These are phyloP conservation scores for Cataglyphis albicans DNA, from an alignment of 2,888 invertebrate species.

Conservation along the genomic window DNA sequence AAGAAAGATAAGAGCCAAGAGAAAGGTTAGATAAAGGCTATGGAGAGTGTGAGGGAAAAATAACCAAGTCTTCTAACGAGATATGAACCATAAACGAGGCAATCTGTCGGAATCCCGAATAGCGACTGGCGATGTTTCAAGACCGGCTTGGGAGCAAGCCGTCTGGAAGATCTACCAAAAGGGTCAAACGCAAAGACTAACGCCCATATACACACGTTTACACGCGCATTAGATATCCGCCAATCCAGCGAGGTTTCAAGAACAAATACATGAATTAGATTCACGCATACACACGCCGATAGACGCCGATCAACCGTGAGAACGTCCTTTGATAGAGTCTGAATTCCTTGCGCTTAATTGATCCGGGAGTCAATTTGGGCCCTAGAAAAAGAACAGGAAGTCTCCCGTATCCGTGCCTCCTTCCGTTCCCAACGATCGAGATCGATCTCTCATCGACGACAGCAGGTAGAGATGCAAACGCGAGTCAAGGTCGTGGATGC, in stretches of 20 bases:
- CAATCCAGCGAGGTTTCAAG: not conserved
- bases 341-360: constrained; percentile 71
- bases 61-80: constrained; percentile 74
- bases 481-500: constrained; percentile 48
- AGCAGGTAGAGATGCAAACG: constrained; percentile 42
- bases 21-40: constrained; percentile 56
- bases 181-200: constrained; percentile 63
- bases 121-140: constrained; percentile 73
- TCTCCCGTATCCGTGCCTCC: constrained; percentile 51
- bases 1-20: constrained; percentile 64
- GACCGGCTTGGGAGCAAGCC: constrained; percentile 70
- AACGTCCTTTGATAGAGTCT: constrained; percentile 67
- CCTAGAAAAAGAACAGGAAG: constrained; percentile 65
- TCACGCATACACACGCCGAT: constrained; percentile 13
- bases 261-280: constrained; percentile 37
- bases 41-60: constrained; percentile 52
- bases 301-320: constrained; percentile 68
- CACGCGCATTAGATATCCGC: constrained; percentile 25
- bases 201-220: constrained; percentile 37
- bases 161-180: constrained; percentile 79
- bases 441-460: constrained; percentile 58
- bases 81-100: constrained; percentile 78
- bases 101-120: constrained; percentile 83
- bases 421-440: constrained; percentile 59
- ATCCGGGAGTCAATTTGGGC: constrained; percentile 67